These are phyloP conservation scores for Lamellibrachia columna DNA, from an alignment of 2,888 invertebrate species.

Conservation along the genomic window DNA sequence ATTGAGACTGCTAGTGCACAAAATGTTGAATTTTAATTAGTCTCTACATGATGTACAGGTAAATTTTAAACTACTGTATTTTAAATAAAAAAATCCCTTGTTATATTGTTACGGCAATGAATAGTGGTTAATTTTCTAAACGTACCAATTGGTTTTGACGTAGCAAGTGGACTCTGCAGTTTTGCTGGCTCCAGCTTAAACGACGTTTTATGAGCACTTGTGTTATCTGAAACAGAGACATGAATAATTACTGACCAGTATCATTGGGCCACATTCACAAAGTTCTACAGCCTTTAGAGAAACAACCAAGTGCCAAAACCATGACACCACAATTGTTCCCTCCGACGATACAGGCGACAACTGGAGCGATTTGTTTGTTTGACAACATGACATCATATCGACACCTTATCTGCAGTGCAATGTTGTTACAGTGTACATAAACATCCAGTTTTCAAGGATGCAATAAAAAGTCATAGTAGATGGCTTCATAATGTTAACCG, in stretches of 20 bases:
- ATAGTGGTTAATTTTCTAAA: neutral
- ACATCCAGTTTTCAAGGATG: no score
- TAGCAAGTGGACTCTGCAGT: conserved; percentile 37
- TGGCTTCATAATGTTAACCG: no score
- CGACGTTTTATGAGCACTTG: conserved; percentile 28
- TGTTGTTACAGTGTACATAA: no score
- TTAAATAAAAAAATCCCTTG: neutral
- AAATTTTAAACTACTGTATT: neutral
- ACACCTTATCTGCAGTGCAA: no score
- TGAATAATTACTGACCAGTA: conserved; percentile 10
- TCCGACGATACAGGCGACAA: no score
- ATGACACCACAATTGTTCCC: neutral
- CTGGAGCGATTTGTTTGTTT: no score
- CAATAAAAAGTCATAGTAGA: no score
- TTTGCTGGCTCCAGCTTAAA: conserved; percentile 44
- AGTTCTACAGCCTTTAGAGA: neutral
- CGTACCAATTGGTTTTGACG: neutral
- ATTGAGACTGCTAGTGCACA: neutral
- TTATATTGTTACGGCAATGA: neutral
- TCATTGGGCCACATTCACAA: neutral
- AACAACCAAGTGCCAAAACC: neutral
- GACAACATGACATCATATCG: neutral
- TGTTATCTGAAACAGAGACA: conserved; percentile 20
- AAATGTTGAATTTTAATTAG: neutral
- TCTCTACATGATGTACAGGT: neutral